phyloP scores from a whole-genome alignment of 1,140 invertebrate genomes.

The Listronotus oregonensis region DNA sequence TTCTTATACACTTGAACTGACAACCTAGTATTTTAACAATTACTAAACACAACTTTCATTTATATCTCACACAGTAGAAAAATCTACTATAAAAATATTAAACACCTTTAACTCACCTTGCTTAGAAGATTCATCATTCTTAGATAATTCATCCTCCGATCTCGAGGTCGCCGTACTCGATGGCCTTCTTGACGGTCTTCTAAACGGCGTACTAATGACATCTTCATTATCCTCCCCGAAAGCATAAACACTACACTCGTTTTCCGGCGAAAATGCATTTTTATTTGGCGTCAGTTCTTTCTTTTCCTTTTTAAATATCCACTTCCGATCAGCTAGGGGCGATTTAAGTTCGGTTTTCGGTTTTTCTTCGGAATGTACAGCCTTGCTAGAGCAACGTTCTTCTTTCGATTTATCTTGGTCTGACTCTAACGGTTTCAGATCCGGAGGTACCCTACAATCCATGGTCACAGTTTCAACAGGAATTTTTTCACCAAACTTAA shows the following conservation, averaged over 20 bases:
- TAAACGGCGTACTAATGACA: conserved; percentile 63
- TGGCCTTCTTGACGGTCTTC: conserved; percentile 59
- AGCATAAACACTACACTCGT: conserved; percentile 73
- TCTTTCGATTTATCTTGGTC: conserved; percentile 9
- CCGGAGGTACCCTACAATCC: conserved; percentile 28
- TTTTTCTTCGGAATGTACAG: conserved; percentile 5
- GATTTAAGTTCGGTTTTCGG: conserved; percentile 19
- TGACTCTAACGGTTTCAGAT: background rate
- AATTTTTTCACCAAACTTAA: conserved; percentile 51
- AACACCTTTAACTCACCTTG: too few species aligned
- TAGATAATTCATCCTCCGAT: conserved; percentile 54
- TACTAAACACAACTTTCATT: background rate
- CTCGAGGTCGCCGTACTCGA: conserved; percentile 56
- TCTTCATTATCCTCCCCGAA: conserved; percentile 68
- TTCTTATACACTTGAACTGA: too few species aligned
- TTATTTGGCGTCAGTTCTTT: conserved; percentile 57
- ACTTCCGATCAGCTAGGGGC: conserved; percentile 56
- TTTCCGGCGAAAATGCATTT: conserved; percentile 70
- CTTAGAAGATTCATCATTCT: conserved; percentile 50
- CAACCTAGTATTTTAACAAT: background rate
- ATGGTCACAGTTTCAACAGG: conserved; percentile 38
- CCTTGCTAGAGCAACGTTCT: conserved; percentile 8
- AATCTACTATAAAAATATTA: background rate
- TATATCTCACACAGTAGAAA: conserved; percentile 1
- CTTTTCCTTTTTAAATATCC: conserved; percentile 62